Evolutionary conservation across 2,888 invertebrate species (phyloP).

Genomic region (Brenthis daphne): DNA sequence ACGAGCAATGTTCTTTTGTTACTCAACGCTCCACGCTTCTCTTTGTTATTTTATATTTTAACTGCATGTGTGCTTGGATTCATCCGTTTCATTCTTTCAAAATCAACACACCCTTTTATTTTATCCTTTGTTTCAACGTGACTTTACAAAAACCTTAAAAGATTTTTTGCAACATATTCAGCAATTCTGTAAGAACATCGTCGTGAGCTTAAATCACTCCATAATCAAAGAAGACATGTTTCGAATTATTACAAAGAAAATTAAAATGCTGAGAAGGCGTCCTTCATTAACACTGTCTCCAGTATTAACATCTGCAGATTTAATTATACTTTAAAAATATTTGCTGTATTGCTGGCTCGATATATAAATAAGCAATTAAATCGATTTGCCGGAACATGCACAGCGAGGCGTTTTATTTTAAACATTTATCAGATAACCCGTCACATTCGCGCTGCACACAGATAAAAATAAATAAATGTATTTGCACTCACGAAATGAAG

Average conservation of each 20-base stretch:
- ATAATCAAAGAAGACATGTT: background rate
- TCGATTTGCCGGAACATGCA: conserved; percentile 57
- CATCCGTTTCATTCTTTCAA: conserved; percentile 47
- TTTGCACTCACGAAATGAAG: conserved; percentile 44
- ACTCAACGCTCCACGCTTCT: conserved; percentile 44
- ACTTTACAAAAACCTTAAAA: conserved; percentile 23
- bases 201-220: background rate
- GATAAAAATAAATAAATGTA: conserved; percentile 63
- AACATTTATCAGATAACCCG: conserved; percentile 64
- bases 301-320: conserved; percentile 27
- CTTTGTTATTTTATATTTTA: conserved; percentile 50
- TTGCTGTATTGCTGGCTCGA: conserved; percentile 25
- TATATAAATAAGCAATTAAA: conserved; percentile 55
- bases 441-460: conserved; percentile 51
- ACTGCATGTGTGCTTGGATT: conserved; percentile 47
- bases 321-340: conserved; percentile 30
- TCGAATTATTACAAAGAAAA: background rate
- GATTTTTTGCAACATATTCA: conserved; percentile 1
- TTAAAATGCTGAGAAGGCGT: conserved; percentile 4
- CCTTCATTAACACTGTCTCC: conserved; percentile 11
- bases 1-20: conserved; percentile 47
- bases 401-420: conserved; percentile 53
- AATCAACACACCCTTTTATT: conserved; percentile 44
- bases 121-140: conserved; percentile 39
- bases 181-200: conserved; percentile 4